Percentiles rank a stretch among this genome's conserved stretches.
Conservation (phyloP, 1,140 invertebrate species). For the Whitmania pigra region DNA sequence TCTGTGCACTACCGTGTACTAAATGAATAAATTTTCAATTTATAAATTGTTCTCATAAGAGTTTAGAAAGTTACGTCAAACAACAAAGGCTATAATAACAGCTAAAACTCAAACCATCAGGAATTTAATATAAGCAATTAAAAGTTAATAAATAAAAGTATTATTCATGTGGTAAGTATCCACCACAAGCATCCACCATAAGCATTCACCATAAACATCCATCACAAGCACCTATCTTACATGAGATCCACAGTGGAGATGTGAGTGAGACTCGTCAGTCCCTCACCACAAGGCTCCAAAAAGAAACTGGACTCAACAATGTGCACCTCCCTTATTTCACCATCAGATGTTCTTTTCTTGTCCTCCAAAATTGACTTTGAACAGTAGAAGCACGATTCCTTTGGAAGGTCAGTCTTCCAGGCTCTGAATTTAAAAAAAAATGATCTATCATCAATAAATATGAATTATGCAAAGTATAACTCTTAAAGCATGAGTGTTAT, state of each 20-base stretch:
- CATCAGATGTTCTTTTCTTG: background rate
- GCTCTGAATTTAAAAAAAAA: background rate
- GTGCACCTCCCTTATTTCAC: background rate
- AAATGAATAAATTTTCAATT: too few relatives aligned
- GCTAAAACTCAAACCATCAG: background rate
- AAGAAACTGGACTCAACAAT: background rate
- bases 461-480: too few relatives aligned
- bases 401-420: constrained; percentile 1
- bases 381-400: constrained; percentile 4
- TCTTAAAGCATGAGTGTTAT: too few relatives aligned
- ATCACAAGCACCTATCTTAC: background rate
- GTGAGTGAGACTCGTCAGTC: background rate
- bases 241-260: constrained; percentile 7
- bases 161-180: background rate
- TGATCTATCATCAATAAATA: background rate
- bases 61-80: background rate
- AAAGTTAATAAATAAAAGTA: background rate
- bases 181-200: background rate
- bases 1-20: too few relatives aligned
- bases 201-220: background rate
- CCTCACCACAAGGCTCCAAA: constrained; percentile 5
- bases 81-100: background rate
- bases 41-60: background rate
- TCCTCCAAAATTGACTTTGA: background rate
- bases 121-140: background rate